phyloP scores from a whole-genome alignment of 2,113 vertebrate genomes.

The Eonycteris spelaea region DNA sequence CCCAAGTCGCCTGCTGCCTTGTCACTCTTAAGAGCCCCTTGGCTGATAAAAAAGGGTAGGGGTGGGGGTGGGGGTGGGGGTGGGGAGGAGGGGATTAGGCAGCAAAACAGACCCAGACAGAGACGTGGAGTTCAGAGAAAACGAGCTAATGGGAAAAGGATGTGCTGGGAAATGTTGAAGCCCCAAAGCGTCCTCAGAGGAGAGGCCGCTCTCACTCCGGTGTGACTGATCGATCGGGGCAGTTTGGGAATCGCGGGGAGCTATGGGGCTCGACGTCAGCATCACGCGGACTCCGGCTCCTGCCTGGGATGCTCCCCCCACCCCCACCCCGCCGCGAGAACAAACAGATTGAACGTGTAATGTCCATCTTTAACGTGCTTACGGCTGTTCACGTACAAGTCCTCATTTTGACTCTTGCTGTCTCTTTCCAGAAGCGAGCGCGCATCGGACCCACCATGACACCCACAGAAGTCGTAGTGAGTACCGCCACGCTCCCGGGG shows the following conservation, averaged over 20 bases:
- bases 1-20: background rate
- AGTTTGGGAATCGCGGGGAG: background rate
- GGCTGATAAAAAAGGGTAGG: background rate
- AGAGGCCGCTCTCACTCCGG: background rate
- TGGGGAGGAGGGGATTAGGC: too few species aligned
- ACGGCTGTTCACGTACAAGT: background rate
- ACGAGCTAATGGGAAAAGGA: background rate
- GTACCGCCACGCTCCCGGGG: background rate
- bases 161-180: rapidly evolving
- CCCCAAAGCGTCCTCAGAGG: background rate
- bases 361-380: background rate
- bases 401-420: background rate
- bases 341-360: background rate
- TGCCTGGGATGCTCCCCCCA: background rate
- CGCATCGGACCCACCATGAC: conserved; percentile 5
- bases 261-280: rapidly evolving
- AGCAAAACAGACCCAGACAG: background rate
- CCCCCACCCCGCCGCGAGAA: background rate
- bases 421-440: conserved; percentile 36
- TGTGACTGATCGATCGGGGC: background rate
- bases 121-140: background rate
- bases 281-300: rapidly evolving
- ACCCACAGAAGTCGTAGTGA: conserved; percentile 50
- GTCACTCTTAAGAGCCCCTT: background rate
- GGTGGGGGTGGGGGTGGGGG: too few species aligned